Conservation (phyloP, 1,140 invertebrate genomes). For the Plutomurus gul region DNA sequence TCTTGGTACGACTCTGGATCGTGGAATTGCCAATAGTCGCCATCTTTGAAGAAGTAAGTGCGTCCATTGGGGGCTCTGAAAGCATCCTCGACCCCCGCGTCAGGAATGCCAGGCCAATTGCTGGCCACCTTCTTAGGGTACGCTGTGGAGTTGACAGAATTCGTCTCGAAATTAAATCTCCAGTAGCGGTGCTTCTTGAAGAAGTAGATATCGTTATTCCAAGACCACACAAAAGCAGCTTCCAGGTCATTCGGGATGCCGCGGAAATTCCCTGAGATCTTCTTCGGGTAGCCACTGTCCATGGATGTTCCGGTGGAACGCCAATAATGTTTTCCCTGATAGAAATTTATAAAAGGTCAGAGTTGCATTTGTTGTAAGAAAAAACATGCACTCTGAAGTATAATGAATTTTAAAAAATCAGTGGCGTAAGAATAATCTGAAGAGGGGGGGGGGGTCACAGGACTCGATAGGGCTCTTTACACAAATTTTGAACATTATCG, state of each 20-base stretch:
- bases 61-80: constrained; percentile 95
- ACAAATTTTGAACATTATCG: constrained; percentile 1
- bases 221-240: constrained; percentile 90
- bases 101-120: constrained; percentile 79
- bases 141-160: constrained; percentile 72
- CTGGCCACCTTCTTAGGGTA: constrained; percentile 80
- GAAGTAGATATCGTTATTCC: constrained; percentile 83
- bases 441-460: too few species aligned
- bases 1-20: constrained; percentile 76
- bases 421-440: too few species aligned
- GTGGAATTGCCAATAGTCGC: constrained; percentile 93
- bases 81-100: constrained; percentile 86
- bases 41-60: constrained; percentile 58
- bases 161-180: constrained; percentile 75
- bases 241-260: constrained; percentile 91
- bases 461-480: too few species aligned
- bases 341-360: constrained; percentile 49
- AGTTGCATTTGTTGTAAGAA: too few species aligned
- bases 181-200: constrained; percentile 90
- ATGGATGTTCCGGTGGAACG: constrained; percentile 80
- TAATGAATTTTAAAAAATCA: too few species aligned
- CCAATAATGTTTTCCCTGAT: constrained; percentile 86
- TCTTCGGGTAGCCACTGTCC: constrained; percentile 87
- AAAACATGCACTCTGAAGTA: not conserved
- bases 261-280: constrained; percentile 87